Conservation (phyloP, 1,140 invertebrate species). For the Helicoverpa zea region DNA sequence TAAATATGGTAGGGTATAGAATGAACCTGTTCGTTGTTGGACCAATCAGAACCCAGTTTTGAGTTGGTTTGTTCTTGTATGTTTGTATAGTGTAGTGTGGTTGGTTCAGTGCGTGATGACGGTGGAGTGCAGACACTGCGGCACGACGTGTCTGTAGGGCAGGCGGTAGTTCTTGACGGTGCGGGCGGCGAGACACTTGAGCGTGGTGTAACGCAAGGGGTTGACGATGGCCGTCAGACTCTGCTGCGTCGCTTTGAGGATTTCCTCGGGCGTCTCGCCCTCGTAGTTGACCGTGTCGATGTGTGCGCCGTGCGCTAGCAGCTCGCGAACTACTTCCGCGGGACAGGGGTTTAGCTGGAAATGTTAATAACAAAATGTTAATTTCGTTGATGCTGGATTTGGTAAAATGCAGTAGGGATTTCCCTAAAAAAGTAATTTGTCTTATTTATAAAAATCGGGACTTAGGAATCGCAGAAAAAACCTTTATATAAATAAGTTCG, state of each 20-base stretch:
- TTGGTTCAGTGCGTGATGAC: constrained; percentile 79
- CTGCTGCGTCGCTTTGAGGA: constrained; percentile 88
- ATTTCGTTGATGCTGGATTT: too few relatives aligned
- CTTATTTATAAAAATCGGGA: too few relatives aligned
- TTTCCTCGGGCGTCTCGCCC: constrained; percentile 91
- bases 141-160: constrained; percentile 88
- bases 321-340: constrained; percentile 89
- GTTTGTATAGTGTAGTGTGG: too few relatives aligned
- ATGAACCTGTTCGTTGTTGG: not conserved
- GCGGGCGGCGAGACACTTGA: constrained; percentile 94
- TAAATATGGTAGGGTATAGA: too few relatives aligned
- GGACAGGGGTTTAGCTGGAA: constrained; percentile 88
- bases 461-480: too few relatives aligned
- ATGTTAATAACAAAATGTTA: not conserved
- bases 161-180: constrained; percentile 90
- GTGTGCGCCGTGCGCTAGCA: constrained; percentile 94
- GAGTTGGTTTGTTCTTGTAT: too few relatives aligned
- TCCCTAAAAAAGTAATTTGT: too few relatives aligned
- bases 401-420: too few relatives aligned
- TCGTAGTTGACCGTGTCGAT: constrained; percentile 94
- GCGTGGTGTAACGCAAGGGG: constrained; percentile 92
- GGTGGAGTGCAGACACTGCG: constrained; percentile 83
- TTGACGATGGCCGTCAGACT: constrained; percentile 90
- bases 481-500: too few relatives aligned
- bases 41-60: not conserved